Percentiles rank a stretch among this genome's conserved stretches.
phyloP scores from a whole-genome alignment of 2,113 vertebrate genomes.

The Ophiodon elongatus region DNA sequence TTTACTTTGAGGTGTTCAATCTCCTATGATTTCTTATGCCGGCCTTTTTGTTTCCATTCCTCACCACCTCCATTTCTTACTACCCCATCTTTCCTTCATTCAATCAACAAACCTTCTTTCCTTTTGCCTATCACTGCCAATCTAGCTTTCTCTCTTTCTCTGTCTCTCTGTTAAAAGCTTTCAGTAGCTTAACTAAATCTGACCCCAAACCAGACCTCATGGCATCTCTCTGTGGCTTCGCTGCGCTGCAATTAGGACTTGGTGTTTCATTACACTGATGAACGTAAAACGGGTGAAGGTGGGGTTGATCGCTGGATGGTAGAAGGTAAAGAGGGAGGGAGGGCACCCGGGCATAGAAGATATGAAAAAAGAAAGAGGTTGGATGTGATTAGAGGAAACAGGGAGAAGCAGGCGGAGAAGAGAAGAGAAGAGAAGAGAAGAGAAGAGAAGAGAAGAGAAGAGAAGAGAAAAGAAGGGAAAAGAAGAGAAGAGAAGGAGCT shows the following conservation, averaged over 20 bases:
- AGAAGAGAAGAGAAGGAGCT: not conserved
- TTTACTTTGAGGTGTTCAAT: not conserved
- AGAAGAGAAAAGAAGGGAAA: not conserved
- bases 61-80: not conserved
- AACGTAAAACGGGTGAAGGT: conserved; percentile 24
- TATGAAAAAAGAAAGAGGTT: conserved; percentile 9
- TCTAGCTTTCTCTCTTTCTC: not conserved
- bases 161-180: conserved; percentile 57
- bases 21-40: not conserved
- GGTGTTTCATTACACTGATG: conserved; percentile 66
- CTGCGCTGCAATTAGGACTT: conserved; percentile 63
- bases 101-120: not conserved
- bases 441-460: conserved; percentile 2
- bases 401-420: not conserved
- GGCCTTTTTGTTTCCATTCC: not conserved
- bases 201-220: conserved; percentile 36
- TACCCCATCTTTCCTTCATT: not conserved
- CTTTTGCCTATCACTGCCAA: not conserved
- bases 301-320: conserved; percentile 30
- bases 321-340: conserved; percentile 21
- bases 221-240: conserved; percentile 58
- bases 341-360: not conserved
- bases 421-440: not conserved
- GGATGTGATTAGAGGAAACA: conserved; percentile 19
- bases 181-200: conserved; percentile 69